Evolutionary conservation across 2,888 invertebrate genomes (phyloP).

Genomic region (Eupeodes latifasciatus): DNA sequence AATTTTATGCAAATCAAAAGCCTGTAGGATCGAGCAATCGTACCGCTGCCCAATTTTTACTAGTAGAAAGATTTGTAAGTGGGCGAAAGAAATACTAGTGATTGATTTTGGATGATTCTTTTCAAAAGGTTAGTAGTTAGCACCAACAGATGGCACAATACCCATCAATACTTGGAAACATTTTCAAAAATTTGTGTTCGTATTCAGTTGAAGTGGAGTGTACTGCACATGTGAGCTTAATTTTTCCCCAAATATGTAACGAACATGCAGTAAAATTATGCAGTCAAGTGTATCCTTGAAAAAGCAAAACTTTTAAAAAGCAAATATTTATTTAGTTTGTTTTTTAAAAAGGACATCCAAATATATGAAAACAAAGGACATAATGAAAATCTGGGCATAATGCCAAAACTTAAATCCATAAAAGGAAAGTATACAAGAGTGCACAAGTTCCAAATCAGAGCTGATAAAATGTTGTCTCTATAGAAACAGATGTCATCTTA

Average conservation of each 20-base stretch:
- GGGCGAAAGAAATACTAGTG: too few relatives aligned
- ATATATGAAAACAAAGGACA: neutral
- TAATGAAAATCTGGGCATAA: slow-evolving; percentile 17
- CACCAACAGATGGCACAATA: too few relatives aligned
- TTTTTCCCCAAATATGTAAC: neutral
- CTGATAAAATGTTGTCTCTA: neutral
- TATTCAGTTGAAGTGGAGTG: too few relatives aligned
- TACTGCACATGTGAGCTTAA: too few relatives aligned
- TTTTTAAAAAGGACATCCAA: neutral
- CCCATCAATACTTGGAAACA: too few relatives aligned
- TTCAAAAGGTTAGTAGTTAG: too few relatives aligned
- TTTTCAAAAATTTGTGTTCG: too few relatives aligned
- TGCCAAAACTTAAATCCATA: slow-evolving; percentile 9
- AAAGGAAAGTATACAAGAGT: neutral
- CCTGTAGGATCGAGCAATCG: too few relatives aligned
- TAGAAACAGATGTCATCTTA: slow-evolving; percentile 17
- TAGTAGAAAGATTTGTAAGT: too few relatives aligned
- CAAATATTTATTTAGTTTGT: neutral
- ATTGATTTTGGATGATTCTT: too few relatives aligned
- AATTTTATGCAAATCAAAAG: too few relatives aligned
- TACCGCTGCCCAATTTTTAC: too few relatives aligned
- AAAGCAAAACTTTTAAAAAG: neutral
- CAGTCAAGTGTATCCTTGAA: slow-evolving; percentile 41
- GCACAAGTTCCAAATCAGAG: slow-evolving; percentile 1
- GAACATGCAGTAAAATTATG: slow-evolving; percentile 20